A percentile compares a stretch with the other conserved stretches of the same genome.
These are phyloP conservation scores for Campylomormyrus tamandua DNA, from an alignment of 2,113 vertebrate genomes.

Conservation along the genomic window DNA sequence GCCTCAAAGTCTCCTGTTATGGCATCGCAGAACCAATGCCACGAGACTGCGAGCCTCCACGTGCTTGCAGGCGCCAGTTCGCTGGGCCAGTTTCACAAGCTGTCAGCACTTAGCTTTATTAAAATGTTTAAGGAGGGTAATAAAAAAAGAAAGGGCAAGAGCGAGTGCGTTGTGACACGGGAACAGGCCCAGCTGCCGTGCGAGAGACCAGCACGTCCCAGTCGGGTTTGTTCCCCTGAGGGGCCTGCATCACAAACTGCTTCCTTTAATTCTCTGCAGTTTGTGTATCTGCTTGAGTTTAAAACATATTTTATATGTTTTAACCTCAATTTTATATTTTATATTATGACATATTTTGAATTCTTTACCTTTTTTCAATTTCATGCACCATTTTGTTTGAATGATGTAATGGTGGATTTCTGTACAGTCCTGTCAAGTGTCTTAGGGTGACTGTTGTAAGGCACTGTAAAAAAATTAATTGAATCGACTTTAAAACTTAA, in stretches of 20 bases:
- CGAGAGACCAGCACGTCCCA: not conserved
- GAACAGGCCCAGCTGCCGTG: not conserved
- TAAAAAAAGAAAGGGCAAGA: not conserved
- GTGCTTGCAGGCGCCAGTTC: constrained; percentile 23
- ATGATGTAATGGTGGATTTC: not conserved
- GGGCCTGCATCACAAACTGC: not conserved
- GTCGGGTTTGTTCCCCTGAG: not conserved
- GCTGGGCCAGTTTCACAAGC: constrained; percentile 37
- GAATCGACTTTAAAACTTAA: not conserved
- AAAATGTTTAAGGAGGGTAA: not conserved
- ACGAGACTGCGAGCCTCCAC: constrained; percentile 21
- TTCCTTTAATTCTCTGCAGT: not conserved
- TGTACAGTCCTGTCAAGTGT: not conserved
- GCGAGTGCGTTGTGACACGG: not conserved
- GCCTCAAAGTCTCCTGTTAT: not conserved
- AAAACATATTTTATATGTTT: not conserved
- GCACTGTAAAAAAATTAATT: not conserved
- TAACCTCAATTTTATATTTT: no score
- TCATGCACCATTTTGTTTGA: not conserved
- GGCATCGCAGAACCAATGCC: not conserved
- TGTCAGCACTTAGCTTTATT: constrained; percentile 34
- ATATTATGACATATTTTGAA: not conserved
- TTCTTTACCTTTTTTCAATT: not conserved
- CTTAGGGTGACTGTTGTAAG: not conserved
- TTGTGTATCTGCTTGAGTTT: not conserved